Evolutionary conservation across 2,888 invertebrate species (phyloP), one percentile per base, ranked within the genome.

Genomic region (Drosophila robusta): DNA sequence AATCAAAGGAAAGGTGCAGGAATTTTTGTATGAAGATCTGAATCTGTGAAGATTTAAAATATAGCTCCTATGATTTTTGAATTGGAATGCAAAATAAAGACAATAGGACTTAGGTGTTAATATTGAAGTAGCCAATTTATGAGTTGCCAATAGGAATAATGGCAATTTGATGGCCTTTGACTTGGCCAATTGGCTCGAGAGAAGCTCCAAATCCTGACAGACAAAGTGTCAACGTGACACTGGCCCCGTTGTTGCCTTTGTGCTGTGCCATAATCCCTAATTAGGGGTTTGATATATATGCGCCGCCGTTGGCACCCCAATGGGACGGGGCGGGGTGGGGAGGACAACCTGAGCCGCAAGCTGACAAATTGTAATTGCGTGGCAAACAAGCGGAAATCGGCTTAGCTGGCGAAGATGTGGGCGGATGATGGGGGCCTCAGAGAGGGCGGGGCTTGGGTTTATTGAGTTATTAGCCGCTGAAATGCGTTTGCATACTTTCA

Each of bases 361-460:
- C 77, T 89, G 85, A 86, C 85, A 86, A 86, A 86, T 86, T 84
- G 85, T 86, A 89, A 86, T 89, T 89, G 85, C 70, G 88, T 79
- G 82, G 79, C 80, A 87, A 89, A 86, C 85, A 87, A 81, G 81
- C 85, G 81, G 70, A 87, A 86, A 87, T 87, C 88, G 88, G 85
- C 87, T 89, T 86, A 87, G 72, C 70, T 63, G 52, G 29, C 51
- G 39, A 14, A 18, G 29, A 55, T 42, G 18, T 16, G 61, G 16
- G 18, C 9, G 26, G 32, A 36, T 16, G 29, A 42, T 34, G 38
- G 42, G 26, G 34, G 3, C 3, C 29, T 36, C 18, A 2, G 18
- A 46, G n/a, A 8, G 22, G 29, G 6, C 1, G 8, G 29, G 22
- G 22, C 39, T 55, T 42, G 57, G 44, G 50, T 63, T 79, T 83